Evolutionary conservation across 2,797 vertebrate genomes (phyloP).

Genomic region (Limosa lapponica): DNA sequence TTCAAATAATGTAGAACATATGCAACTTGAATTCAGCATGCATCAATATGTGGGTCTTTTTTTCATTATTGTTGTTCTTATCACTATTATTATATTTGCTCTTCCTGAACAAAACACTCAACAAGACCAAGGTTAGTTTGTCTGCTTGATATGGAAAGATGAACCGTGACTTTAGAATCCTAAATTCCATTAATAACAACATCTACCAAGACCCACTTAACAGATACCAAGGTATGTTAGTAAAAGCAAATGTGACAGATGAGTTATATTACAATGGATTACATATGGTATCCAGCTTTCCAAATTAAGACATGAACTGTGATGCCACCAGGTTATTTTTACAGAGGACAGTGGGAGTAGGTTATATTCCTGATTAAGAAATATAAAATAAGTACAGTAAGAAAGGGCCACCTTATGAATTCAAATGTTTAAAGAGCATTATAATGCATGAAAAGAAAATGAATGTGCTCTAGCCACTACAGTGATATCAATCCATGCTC

Average conservation of each 20-base stretch:
- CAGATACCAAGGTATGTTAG: background rate
- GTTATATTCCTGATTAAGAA: background rate
- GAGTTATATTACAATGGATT: background rate
- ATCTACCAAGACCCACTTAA: background rate
- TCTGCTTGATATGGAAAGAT: background rate
- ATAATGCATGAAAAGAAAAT: background rate
- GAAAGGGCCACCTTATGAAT: background rate
- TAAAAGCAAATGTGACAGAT: background rate
- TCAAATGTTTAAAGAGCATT: background rate
- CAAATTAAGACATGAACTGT: background rate
- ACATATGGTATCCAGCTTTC: background rate
- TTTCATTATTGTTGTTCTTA: background rate
- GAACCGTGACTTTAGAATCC: background rate
- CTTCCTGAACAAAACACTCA: background rate
- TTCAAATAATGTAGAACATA: background rate
- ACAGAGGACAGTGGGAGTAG: background rate
- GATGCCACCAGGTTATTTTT: constrained; percentile 11
- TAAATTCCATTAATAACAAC: background rate
- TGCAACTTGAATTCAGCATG: background rate
- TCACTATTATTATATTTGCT: background rate
- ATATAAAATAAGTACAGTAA: background rate
- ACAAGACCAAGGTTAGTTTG: background rate
- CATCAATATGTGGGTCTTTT: background rate
- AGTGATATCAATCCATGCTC: background rate
- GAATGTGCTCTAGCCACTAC: background rate